Conservation (phyloP, 1,140 invertebrate genomes). For the Drosophila micromelanica region DNA sequence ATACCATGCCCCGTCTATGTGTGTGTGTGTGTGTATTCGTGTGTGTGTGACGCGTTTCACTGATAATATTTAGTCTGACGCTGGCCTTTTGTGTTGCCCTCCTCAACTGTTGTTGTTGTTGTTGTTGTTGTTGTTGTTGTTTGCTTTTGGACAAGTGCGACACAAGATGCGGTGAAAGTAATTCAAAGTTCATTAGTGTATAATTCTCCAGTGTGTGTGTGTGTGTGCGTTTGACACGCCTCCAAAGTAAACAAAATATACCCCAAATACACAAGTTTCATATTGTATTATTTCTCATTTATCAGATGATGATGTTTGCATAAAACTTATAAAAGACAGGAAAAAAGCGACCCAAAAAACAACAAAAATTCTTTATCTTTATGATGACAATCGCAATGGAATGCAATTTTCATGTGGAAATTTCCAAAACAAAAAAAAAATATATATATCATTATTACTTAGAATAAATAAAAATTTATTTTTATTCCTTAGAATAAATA, state of each 20-base stretch:
- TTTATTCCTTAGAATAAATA: no score
- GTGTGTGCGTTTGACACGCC: constrained; percentile 7
- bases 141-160: constrained; percentile 21
- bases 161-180: constrained; percentile 54
- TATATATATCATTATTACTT: background rate
- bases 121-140: constrained; percentile 9
- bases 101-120: constrained; percentile 17
- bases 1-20: background rate
- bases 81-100: constrained; percentile 9
- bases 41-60: constrained; percentile 51
- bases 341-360: background rate
- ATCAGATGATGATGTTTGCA: constrained; percentile 20
- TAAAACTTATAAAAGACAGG: constrained; percentile 7
- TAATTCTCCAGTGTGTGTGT: background rate
- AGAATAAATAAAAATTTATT: no score
- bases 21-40: constrained; percentile 8
- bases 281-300: constrained; percentile 12
- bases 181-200: constrained; percentile 60
- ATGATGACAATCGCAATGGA: constrained; percentile 4
- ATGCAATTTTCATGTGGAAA: constrained; percentile 8
- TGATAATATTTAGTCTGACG: constrained; percentile 59
- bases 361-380: constrained; percentile 19
- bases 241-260: constrained; percentile 5
- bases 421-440: constrained; percentile 2
- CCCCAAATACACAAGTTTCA: constrained; percentile 1